Conservation (phyloP, 2,797 vertebrate species). For the Erethizon dorsatum region DNA sequence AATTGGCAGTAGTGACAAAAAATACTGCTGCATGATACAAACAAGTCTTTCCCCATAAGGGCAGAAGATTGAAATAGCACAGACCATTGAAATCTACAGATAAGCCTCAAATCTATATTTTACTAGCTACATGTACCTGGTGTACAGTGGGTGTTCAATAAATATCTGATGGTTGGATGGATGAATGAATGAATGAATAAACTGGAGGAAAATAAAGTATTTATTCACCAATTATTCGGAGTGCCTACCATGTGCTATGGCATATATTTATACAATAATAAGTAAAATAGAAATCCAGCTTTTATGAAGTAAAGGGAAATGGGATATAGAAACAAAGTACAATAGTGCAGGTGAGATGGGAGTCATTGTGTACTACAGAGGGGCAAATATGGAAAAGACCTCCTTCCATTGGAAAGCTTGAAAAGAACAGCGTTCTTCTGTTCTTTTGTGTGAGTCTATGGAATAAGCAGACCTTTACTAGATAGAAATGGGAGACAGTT, state of each 20-base stretch:
- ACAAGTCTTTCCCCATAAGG: neutral
- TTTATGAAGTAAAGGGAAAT: neutral
- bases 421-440: neutral
- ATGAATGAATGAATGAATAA: neutral
- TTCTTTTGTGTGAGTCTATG: neutral
- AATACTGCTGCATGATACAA: neutral
- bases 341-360: neutral
- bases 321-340: neutral
- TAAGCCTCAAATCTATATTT: slow-evolving; percentile 34
- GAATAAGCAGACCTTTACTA: neutral
- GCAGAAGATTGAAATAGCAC: neutral
- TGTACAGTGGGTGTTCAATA: neutral
- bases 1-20: neutral
- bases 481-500: neutral
- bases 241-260: neutral
- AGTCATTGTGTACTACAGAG: neutral
- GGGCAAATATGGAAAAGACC: neutral
- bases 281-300: neutral
- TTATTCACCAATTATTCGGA: slow-evolving; percentile 16
- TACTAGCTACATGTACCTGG: neutral
- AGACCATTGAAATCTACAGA: neutral
- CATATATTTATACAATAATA: neutral
- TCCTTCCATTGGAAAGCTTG: neutral
- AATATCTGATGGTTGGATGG: neutral
- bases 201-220: slow-evolving; percentile 31